phyloP scores from a whole-genome alignment of 2,797 vertebrate genomes.

The Tapera naevia region DNA sequence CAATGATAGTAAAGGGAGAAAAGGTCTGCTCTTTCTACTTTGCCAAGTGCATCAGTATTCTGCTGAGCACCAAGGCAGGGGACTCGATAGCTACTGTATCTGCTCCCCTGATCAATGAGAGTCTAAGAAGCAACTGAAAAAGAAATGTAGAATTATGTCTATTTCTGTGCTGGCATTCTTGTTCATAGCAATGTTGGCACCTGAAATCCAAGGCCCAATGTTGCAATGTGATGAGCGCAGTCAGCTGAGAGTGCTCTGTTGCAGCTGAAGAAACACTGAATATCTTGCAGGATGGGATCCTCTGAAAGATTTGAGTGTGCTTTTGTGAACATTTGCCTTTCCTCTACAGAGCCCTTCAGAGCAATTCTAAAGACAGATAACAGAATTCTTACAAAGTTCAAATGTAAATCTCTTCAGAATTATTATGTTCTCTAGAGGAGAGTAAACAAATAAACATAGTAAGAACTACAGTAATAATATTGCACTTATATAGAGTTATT shows the following conservation, averaged over 20 bases:
- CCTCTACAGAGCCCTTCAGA: conserved; percentile 42
- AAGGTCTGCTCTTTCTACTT: background rate
- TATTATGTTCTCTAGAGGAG: conserved; percentile 24
- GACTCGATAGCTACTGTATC: background rate
- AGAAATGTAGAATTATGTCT: background rate
- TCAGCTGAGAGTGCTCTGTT: conserved; percentile 10
- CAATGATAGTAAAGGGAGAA: background rate
- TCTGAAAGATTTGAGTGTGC: conserved; percentile 31
- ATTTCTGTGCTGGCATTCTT: background rate
- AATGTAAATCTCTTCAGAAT: conserved; percentile 67
- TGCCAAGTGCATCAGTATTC: background rate
- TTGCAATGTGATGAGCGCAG: background rate
- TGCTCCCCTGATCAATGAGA: background rate
- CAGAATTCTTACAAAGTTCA: conserved; percentile 49
- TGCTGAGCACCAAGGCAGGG: background rate
- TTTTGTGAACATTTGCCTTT: conserved; percentile 31
- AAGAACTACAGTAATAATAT: conserved; percentile 4
- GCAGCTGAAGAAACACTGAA: conserved; percentile 20
- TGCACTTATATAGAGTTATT: conserved; percentile 1
- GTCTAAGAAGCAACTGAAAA: background rate
- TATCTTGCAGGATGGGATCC: conserved; percentile 3
- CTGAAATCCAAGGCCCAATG: background rate
- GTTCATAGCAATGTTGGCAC: background rate
- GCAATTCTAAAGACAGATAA: conserved; percentile 33
- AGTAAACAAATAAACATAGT: conserved; percentile 45